These are phyloP conservation scores for Heliothis subflexa DNA, from an alignment of 1,140 invertebrate species.

Conservation along the genomic window DNA sequence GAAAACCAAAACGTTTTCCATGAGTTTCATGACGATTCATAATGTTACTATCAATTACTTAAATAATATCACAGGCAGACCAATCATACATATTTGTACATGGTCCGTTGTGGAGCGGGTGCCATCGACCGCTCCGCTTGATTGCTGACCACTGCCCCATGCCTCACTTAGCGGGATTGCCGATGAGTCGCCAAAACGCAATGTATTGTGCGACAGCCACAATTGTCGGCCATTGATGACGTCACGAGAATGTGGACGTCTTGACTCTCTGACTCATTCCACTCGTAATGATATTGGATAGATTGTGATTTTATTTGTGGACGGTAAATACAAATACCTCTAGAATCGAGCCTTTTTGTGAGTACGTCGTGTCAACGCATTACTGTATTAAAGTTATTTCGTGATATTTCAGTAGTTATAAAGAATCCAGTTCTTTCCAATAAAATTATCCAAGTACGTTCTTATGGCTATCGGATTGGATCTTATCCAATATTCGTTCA, in stretches of 20 bases:
- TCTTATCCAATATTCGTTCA: too few relatives aligned
- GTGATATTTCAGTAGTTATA: too few relatives aligned
- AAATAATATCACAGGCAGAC: background rate
- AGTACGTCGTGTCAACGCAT: too few relatives aligned
- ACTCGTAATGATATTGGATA: conserved; percentile 14
- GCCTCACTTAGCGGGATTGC: conserved; percentile 19
- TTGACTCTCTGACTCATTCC: conserved; percentile 8
- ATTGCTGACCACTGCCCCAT: conserved; percentile 7
- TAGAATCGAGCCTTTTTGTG: background rate
- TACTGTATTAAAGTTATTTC: too few relatives aligned
- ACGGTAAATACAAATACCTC: too few relatives aligned
- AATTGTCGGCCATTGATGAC: conserved; percentile 30
- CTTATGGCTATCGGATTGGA: too few relatives aligned
- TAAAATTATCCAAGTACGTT: too few relatives aligned
- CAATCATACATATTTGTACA: background rate
- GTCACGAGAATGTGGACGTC: background rate
- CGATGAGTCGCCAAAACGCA: conserved; percentile 31
- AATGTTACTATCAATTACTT: too few relatives aligned
- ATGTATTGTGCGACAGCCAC: conserved; percentile 22
- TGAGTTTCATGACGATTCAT: too few relatives aligned
- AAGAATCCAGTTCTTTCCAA: too few relatives aligned
- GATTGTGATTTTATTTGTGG: conserved; percentile 7
- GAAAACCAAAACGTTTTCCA: too few relatives aligned
- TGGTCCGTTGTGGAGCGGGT: background rate
- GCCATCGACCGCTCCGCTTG: conserved; percentile 9